Base-by-base conservation (phyloP, 2,797 vertebrate species). In the Micromesistius poutassou region DNA sequence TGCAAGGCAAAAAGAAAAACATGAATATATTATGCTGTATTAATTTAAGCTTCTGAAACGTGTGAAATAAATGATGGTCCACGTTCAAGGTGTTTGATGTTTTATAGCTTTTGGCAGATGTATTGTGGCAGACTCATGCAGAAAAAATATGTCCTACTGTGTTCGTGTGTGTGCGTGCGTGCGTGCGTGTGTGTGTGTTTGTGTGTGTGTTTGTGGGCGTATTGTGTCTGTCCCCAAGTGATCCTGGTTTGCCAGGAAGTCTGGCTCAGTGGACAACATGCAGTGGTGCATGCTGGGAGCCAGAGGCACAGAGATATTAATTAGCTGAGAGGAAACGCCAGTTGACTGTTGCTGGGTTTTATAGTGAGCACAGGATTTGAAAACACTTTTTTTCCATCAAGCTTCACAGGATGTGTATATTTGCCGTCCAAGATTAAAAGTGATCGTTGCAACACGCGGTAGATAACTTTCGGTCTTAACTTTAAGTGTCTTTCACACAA, bases 281-380 rank as follows among this genome's bases (percentile, higher is more conserved):
- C 83, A 87, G 88, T 35, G 87, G 91, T 85, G 84, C 88, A 91
- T 88, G 82, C 86, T 88, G 87, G 88, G 90, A 86, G 86, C 89
- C 87, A n/a, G 83, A 83, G 87, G 90, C 90, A 76, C 75, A 66
- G 77, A 82, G 78, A 89, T 89, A 88, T 87, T 84, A 88, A 89
- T 90, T 89, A 88, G 79, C 83, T 86, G 55, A 74, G 62, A 83
- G 81, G 83, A 86, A 89, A 86, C 82, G 83, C 87, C 79, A 75
- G 75, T 50, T 28, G 19, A 35, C 71, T 77, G 71, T 16, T 25
- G 25, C 35, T 28, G 9, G 73, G 22, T 38, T 25, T 36, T 40
- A 73, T 36, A 40, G 36, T 25, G 36, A 28, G n/a, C 12, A 5
- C 35, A 22, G 33, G 10, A n/a, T 13, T 8, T 73, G 31, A 36